Percentiles rank a stretch among this genome's conserved stretches.
These are phyloP conservation scores for Stomatorhinus walkeri DNA, from an alignment of 2,797 vertebrate species.

Conservation along the genomic window DNA sequence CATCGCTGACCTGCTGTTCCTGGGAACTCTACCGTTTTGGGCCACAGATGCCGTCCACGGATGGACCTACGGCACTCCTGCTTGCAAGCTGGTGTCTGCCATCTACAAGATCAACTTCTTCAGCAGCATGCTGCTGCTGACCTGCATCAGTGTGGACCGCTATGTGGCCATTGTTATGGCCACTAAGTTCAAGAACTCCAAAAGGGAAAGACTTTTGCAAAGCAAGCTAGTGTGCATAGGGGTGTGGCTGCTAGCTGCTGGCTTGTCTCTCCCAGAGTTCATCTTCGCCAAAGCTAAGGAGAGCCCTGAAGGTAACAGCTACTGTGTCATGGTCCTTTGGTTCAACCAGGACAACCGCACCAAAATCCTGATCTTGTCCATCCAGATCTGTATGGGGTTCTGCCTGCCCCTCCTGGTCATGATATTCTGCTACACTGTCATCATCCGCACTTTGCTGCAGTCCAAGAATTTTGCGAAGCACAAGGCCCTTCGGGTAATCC, in stretches of 20 bases:
- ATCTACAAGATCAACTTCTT: conserved; percentile 83
- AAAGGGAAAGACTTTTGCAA: conserved; percentile 49
- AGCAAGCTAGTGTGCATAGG: conserved; percentile 59
- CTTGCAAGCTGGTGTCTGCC: conserved; percentile 68
- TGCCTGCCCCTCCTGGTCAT: conserved; percentile 73
- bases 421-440: conserved; percentile 69
- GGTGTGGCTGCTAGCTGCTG: conserved; percentile 62
- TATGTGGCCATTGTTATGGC: conserved; percentile 71
- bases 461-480: conserved; percentile 73
- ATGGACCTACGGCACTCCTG: conserved; percentile 63
- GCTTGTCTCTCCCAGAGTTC: conserved; percentile 69
- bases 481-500: conserved; percentile 73
- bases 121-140: conserved; percentile 73
- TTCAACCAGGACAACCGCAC: conserved; percentile 35
- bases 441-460: conserved; percentile 66
- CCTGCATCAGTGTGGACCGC: conserved; percentile 78
- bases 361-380: conserved; percentile 56
- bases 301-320: conserved; percentile 15
- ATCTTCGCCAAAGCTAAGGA: conserved; percentile 46
- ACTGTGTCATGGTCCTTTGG: conserved; percentile 64
- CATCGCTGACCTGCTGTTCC: conserved; percentile 74
- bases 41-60: conserved; percentile 56
- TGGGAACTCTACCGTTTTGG: conserved; percentile 79
- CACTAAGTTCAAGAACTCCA: conserved; percentile 56
- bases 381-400: conserved; percentile 76